phyloP scores from a whole-genome alignment of 2,113 vertebrate genomes.

The Pholis gunnellus region DNA sequence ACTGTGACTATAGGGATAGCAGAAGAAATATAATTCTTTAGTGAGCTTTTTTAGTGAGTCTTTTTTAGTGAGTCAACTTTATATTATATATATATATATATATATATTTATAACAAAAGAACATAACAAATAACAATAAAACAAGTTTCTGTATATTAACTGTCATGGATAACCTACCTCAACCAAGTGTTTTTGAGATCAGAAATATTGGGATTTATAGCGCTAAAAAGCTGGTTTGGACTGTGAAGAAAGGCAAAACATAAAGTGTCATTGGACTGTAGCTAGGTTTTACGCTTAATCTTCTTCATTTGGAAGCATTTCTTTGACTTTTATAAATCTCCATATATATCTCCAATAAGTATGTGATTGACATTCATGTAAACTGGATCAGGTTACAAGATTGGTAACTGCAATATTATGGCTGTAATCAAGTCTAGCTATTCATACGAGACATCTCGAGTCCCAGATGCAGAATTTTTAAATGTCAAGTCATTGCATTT shows the following conservation, averaged over 20 bases:
- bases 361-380: constrained; percentile 20
- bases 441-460: neutral
- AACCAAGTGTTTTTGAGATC: neutral
- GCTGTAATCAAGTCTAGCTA: constrained; percentile 21
- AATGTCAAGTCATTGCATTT: constrained; percentile 32
- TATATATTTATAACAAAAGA: neutral
- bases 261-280: neutral
- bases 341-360: constrained; percentile 17
- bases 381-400: constrained; percentile 33
- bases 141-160: no score
- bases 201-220: neutral
- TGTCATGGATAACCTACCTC: no score
- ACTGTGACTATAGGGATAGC: neutral
- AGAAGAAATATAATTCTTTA: no score
- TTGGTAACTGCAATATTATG: constrained; percentile 31
- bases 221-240: neutral
- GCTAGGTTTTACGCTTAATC: neutral
- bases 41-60: neutral
- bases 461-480: constrained; percentile 7
- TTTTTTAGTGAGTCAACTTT: neutral
- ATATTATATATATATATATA: neutral
- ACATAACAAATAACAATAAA: no score
- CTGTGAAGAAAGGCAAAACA: neutral
- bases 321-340: neutral
- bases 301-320: constrained; percentile 6